Evolutionary conservation across 2,888 invertebrate genomes (phyloP).

Genomic region (Loripinus fragilis): DNA sequence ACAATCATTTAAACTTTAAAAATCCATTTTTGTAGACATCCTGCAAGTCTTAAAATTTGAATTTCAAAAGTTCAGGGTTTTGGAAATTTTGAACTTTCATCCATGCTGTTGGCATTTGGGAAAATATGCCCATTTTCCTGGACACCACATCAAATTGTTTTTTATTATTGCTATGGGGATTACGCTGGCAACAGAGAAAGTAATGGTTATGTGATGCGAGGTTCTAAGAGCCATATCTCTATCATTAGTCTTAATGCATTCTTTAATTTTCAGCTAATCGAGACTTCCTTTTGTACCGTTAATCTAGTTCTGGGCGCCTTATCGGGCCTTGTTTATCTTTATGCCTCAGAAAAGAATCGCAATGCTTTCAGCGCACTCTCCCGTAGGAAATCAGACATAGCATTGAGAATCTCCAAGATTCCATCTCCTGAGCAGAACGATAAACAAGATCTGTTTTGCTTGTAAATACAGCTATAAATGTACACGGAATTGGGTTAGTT

Average conservation of each 20-base stretch:
- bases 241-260: conserved; percentile 65
- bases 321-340: conserved; percentile 58
- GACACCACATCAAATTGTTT: conserved; percentile 15
- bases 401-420: conserved; percentile 12
- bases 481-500: conserved; percentile 4
- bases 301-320: conserved; percentile 59
- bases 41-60: no score
- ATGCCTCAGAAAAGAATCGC: conserved; percentile 61
- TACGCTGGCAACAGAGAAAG: conserved; percentile 36
- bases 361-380: conserved; percentile 64
- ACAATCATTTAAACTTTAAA: no score
- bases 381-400: conserved; percentile 56
- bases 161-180: conserved; percentile 49
- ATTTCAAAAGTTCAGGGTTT: no score
- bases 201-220: conserved; percentile 57
- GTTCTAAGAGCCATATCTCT: conserved; percentile 51
- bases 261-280: conserved; percentile 65
- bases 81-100: no score
- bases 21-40: no score
- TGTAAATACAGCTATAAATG: conserved; percentile 15
- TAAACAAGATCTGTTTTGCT: conserved; percentile 14
- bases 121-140: no score
- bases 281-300: conserved; percentile 57
- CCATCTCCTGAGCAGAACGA: conserved; percentile 9
- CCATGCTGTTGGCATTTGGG: no score